Evolutionary conservation across 2,888 invertebrate species (phyloP).

Genomic region (Catotricha subobsoleta): DNA sequence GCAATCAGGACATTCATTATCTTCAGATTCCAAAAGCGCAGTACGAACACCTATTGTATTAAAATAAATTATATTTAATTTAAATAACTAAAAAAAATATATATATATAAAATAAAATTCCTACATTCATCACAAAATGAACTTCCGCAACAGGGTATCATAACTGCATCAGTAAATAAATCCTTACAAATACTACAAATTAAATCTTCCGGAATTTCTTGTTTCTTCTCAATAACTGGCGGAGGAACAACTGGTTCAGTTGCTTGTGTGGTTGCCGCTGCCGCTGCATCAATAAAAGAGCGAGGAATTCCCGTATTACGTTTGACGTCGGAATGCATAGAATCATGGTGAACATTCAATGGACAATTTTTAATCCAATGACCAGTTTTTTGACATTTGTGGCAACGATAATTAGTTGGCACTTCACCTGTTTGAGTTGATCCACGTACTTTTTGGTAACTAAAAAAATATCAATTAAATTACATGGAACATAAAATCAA

Average conservation of each 20-base stretch:
- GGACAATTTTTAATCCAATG: slow-evolving; percentile 98
- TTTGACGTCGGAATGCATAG: slow-evolving; percentile 48
- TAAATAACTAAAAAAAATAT: slow-evolving; percentile 7
- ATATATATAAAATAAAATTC: too few relatives aligned
- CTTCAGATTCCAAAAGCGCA: slow-evolving; percentile 76
- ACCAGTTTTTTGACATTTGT: slow-evolving; percentile 84
- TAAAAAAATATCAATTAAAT: too few relatives aligned
- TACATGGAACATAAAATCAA: too few relatives aligned
- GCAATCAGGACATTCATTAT: slow-evolving; percentile 89
- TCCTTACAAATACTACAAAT: slow-evolving; percentile 85
- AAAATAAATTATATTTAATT: slow-evolving; percentile 8
- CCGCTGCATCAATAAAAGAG: slow-evolving; percentile 63
- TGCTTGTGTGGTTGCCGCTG: slow-evolving; percentile 2
- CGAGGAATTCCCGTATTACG: slow-evolving; percentile 94
- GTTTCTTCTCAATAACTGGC: slow-evolving; percentile 29
- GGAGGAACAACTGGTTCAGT: slow-evolving; percentile 21
- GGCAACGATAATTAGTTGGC: slow-evolving; percentile 83
- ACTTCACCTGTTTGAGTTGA: slow-evolving; percentile 79
- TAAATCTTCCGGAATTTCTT: slow-evolving; percentile 77
- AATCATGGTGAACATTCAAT: slow-evolving; percentile 19
- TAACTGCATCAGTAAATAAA: slow-evolving; percentile 84
- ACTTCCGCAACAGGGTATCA: slow-evolving; percentile 96
- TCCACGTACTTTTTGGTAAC: slow-evolving; percentile 76
- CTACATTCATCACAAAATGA: slow-evolving; percentile 97
- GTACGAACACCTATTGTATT: slow-evolving; percentile 69